phyloP scores from a whole-genome alignment of 1,140 invertebrate species.

The Zeugodacus cucurbitae region DNA sequence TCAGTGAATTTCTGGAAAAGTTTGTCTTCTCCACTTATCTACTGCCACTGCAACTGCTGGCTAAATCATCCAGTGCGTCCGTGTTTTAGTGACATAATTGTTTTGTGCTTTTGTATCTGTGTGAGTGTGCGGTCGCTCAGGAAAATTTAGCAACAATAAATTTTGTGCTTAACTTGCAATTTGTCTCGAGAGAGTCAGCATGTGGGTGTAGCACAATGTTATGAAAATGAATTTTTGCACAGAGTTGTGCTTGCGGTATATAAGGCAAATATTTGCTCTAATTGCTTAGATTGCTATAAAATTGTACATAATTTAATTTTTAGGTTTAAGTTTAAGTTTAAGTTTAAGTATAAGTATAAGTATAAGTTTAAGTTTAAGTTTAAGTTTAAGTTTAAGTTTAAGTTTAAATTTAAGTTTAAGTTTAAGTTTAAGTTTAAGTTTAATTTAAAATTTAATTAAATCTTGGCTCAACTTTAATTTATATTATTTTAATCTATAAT shows the following conservation, averaged over 20 bases:
- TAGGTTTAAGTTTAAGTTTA: too few relatives aligned
- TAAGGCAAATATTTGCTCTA: too few relatives aligned
- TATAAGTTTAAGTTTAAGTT: too few relatives aligned
- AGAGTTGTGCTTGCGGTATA: not conserved
- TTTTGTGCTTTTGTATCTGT: not conserved
- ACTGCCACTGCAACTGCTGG: not conserved
- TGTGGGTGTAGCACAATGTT: not conserved
- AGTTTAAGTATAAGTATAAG: too few relatives aligned
- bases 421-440: too few relatives aligned
- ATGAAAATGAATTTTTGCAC: not conserved
- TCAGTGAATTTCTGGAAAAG: not conserved
- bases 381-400: too few relatives aligned
- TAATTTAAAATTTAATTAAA: too few relatives aligned
- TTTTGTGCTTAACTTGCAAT: slow-evolving; percentile 20
- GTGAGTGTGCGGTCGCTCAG: not conserved
- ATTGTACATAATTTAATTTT: too few relatives aligned
- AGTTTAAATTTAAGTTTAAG: too few relatives aligned
- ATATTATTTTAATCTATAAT: too few relatives aligned
- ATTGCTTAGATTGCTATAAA: too few relatives aligned
- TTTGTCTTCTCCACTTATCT: not conserved
- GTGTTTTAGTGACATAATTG: not conserved
- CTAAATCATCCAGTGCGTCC: not conserved
- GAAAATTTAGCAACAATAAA: slow-evolving; percentile 10
- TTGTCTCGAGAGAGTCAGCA: not conserved
- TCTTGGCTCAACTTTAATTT: too few relatives aligned